These are phyloP conservation scores for Aplodontia rufa DNA, from an alignment of 2,113 vertebrate genomes.

Conservation along the genomic window DNA sequence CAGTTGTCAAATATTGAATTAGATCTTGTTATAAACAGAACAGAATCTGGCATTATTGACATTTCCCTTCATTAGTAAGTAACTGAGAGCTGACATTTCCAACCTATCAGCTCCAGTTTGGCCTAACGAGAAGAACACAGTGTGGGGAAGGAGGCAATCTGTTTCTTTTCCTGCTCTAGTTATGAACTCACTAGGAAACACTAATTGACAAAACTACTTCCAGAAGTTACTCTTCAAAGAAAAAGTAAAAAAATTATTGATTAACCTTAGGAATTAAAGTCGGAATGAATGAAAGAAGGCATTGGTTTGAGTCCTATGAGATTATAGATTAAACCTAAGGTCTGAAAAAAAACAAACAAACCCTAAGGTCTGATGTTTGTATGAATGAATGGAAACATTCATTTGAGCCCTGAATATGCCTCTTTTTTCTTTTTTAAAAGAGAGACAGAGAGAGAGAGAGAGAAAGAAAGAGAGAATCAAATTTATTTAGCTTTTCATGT, in stretches of 20 bases:
- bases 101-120: constrained; percentile 9
- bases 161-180: not conserved
- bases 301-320: constrained; percentile 47
- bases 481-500: too few species aligned
- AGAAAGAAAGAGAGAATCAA: too few species aligned
- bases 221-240: constrained; percentile 12
- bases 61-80: constrained; percentile 74
- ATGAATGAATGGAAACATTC: constrained; percentile 21
- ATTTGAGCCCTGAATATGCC: constrained; percentile 19
- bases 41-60: constrained; percentile 62
- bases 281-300: constrained; percentile 62
- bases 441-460: too few species aligned
- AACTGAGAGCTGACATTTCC: constrained; percentile 71
- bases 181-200: constrained; percentile 5
- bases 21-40: constrained; percentile 62
- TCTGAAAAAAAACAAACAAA: too few species aligned
- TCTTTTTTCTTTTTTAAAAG: too few species aligned
- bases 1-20: constrained; percentile 65
- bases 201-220: constrained; percentile 53
- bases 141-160: not conserved
- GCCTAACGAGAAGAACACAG: not conserved
- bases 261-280: constrained; percentile 54
- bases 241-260: constrained; percentile 59
- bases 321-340: constrained; percentile 48
- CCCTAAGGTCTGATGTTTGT: constrained; percentile 23